Evolutionary conservation across 1,140 invertebrate species (phyloP), one percentile per base, ranked within the genome.

Genomic region (Drosophila equinoxialis): DNA sequence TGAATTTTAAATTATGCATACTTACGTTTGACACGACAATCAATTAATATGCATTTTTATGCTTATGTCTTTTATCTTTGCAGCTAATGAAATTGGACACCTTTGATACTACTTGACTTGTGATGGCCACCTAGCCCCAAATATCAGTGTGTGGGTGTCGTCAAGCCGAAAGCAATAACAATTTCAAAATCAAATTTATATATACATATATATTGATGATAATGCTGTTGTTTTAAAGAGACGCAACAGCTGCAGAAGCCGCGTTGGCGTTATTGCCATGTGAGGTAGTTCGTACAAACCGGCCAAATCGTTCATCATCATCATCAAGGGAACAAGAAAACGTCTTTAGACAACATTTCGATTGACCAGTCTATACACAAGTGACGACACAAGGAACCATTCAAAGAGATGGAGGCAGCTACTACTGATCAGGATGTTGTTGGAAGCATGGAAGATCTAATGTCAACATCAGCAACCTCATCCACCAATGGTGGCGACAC

Each of bases 41-140:
- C 45, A 51, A 77, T 74, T 74, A 77, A 77, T 69, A 77, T 66
- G 61, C 59, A 48, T 54, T 70, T 62, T n/a, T 48, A 33, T 57
- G 45, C 20, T 68, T 77, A 48, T 76, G 14, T 70, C 33, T 80
- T 68, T 67, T 89, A 68, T 89, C 54, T 78, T 76, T 87, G 72
- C 84, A 87, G 84, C 77, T 89, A 74, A 80, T 89, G 73, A 83
- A 83, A 89, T 63, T 61, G 71, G 70, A 83, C 76, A 83, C 84
- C 76, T 83, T 51, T 64, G 55, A 57, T 54, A 58, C 26, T 65
- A 51, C 64, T 59, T 37, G 57, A 75, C 23, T 61, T 68, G 45
- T 51, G 68, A 71, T 75, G 72, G 64, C 42, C 68, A 45, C 51
- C 42, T 42, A 45, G 55, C 20, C 30, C 64, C 6, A 63, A 20